phyloP scores from a whole-genome alignment of 1,140 invertebrate genomes.

The Dreissena rostriformis region DNA sequence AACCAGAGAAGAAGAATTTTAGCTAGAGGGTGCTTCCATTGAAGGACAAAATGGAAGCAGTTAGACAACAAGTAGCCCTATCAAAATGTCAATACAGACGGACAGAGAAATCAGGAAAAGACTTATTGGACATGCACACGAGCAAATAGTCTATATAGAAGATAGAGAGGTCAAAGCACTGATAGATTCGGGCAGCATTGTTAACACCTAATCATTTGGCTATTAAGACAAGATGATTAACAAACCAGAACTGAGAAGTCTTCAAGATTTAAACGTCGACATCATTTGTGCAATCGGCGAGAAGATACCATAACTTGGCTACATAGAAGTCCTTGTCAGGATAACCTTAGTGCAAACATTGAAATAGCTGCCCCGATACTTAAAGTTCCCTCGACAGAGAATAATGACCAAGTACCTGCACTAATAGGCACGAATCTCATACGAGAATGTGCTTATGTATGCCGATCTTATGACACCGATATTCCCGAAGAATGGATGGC shows the following conservation, averaged over 20 bases:
- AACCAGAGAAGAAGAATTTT: background rate
- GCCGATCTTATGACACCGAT: no score
- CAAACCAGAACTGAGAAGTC: conserved; percentile 15
- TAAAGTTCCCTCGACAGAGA: background rate
- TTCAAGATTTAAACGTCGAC: conserved; percentile 10
- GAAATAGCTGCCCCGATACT: conserved; percentile 1
- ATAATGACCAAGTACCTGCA: no score
- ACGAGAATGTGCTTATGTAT: no score
- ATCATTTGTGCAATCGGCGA: conserved; percentile 3
- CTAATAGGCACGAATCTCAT: no score
- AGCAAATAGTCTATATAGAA: background rate
- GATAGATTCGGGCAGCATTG: conserved; percentile 8
- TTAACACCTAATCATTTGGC: background rate
- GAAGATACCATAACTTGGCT: conserved; percentile 1
- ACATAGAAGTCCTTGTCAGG: conserved; percentile 24
- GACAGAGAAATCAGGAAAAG: conserved; percentile 19
- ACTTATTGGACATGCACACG: conserved; percentile 3
- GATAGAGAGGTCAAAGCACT: conserved; percentile 4
- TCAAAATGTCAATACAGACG: background rate
- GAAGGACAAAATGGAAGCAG: conserved; percentile 4
- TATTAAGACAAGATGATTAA: background rate
- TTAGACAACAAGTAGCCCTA: background rate
- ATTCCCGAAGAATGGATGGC: no score
- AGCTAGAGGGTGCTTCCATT: conserved; percentile 7
- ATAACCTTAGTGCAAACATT: background rate